These are phyloP conservation scores for Solea senegalensis DNA, from an alignment of 2,113 vertebrate species.

Conservation along the genomic window DNA sequence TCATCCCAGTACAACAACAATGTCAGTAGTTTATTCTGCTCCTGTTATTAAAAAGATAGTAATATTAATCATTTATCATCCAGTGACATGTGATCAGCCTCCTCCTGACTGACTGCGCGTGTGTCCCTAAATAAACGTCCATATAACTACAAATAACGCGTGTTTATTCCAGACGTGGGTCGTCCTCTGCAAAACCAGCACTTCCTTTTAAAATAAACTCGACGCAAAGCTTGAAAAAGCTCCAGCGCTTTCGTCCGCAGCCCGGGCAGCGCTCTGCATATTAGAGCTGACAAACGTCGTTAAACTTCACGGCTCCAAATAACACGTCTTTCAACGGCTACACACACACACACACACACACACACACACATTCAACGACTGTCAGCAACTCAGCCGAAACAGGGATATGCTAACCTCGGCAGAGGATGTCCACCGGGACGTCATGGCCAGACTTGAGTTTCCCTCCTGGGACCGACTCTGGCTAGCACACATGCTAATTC, in stretches of 20 bases:
- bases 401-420: conserved; percentile 57
- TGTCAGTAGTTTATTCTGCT: no score
- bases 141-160: conserved; percentile 24
- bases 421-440: conserved; percentile 61
- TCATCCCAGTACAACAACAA: neutral
- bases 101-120: neutral
- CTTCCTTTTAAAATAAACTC: conserved; percentile 65
- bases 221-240: conserved; percentile 59
- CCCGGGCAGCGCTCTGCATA: conserved; percentile 45
- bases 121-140: neutral
- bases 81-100: conserved; percentile 8
- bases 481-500: conserved; percentile 79
- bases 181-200: conserved; percentile 43
- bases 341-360: conserved; percentile 18
- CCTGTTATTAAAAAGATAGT: no score
- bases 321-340: conserved; percentile 68
- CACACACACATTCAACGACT: conserved; percentile 24
- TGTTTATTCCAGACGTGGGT: conserved; percentile 23
- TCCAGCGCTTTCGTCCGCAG: conserved; percentile 48
- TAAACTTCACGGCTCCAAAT: conserved; percentile 68
- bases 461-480: conserved; percentile 63
- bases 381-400: conserved; percentile 63
- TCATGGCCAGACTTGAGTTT: conserved; percentile 69
- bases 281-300: conserved; percentile 75
- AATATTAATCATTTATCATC: neutral